These are phyloP conservation scores for Hirudo medicinalis DNA, from an alignment of 1,140 invertebrate species.

Conservation along the genomic window DNA sequence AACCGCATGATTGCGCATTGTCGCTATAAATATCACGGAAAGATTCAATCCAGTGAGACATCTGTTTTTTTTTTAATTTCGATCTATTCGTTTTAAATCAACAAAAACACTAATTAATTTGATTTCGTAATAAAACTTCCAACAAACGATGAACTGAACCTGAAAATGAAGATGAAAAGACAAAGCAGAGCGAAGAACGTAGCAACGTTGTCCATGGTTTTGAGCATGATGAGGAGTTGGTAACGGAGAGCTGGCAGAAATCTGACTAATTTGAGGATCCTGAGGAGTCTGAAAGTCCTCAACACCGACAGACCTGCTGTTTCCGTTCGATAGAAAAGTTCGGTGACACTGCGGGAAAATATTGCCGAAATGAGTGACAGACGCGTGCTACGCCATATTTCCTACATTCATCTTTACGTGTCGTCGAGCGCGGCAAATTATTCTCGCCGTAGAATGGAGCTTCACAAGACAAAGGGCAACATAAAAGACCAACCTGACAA, in stretches of 20 bases:
- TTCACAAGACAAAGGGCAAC: no score
- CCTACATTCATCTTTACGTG: no score
- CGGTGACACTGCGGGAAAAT: constrained; percentile 58
- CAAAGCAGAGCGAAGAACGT: constrained; percentile 80
- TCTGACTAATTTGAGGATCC: constrained; percentile 86
- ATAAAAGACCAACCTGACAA: constrained; percentile 64
- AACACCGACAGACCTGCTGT: constrained; percentile 80
- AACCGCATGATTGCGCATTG: no score
- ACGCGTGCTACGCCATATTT: no score
- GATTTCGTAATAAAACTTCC: neutral
- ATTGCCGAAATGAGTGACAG: neutral
- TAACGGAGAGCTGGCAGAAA: constrained; percentile 84
- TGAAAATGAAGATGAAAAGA: constrained; percentile 98
- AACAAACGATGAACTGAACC: constrained; percentile 48
- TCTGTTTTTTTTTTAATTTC: neutral
- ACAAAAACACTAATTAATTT: constrained; percentile 11
- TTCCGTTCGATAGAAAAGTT: constrained; percentile 55
- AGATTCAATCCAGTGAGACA: no score
- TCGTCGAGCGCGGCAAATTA: no score
- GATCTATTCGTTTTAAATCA: neutral
- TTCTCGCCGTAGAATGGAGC: no score
- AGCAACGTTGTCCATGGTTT: constrained; percentile 30
- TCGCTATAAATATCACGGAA: no score
- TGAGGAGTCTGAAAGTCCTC: constrained; percentile 78
- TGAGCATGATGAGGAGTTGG: constrained; percentile 46